Evolutionary conservation across 2,113 vertebrate species (phyloP).

Genomic region (Micronycteris hirsuta): DNA sequence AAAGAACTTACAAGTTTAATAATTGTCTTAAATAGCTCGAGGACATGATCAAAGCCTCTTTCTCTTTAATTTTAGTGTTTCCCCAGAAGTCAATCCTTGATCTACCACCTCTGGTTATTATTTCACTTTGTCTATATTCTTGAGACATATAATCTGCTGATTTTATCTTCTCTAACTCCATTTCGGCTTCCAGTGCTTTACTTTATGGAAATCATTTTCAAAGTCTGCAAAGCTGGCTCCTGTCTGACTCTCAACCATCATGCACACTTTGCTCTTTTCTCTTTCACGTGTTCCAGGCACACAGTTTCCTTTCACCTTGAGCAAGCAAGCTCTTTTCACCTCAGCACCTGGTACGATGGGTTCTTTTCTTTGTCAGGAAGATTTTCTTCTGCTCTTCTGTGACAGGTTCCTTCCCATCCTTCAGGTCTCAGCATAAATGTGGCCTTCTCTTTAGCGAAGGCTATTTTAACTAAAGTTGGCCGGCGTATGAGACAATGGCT

Average conservation of each 20-base stretch:
- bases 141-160: neutral
- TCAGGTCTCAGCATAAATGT: neutral
- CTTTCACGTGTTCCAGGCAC: neutral
- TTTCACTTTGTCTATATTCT: neutral
- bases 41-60: neutral
- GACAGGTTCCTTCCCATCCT: neutral
- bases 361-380: neutral
- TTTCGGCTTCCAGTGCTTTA: neutral
- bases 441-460: neutral
- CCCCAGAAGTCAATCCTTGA: neutral
- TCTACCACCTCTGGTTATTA: neutral
- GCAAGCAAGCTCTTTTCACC: neutral
- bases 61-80: neutral
- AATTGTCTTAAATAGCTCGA: neutral
- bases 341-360: neutral
- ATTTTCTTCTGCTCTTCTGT: neutral
- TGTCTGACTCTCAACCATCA: neutral
- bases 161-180: neutral
- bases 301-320: neutral
- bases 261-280: neutral
- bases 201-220: neutral
- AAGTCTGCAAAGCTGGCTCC: neutral
- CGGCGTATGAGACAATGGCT: neutral
- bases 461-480: neutral
- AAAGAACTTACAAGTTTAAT: slow-evolving; percentile 39